Base-by-base conservation (phyloP, 2,797 vertebrate genomes). In the Neopelma chrysocephalum region DNA sequence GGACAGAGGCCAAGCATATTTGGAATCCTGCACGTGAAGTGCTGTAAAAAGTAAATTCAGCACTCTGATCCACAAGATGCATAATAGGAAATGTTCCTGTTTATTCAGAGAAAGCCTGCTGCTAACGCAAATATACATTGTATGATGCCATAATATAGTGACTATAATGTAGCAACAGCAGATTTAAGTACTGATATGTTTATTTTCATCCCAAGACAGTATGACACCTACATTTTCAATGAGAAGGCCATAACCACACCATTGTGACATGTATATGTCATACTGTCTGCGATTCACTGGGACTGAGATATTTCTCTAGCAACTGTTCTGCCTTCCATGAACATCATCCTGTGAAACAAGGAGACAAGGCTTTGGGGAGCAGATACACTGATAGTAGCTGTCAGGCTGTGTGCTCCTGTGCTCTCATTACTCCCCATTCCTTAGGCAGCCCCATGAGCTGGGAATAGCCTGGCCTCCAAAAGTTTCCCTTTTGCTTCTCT, bases 231-330 rank as follows among this genome's bases (percentile, higher is more conserved):
- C 2, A 5, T 50, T 75, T n/a, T 83, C 45, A 25, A 50, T 27
- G 61, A 71, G 31, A 64, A 64, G 36, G 32, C 38, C 12, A 20
- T 53, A 75, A 54, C 27, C 22, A 38, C 27, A 31, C 21, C 14
- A 2, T 11, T 23, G 53, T 70, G 82, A 53, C 45, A 18, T 0
- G 0, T 31, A 11, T 20, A 23, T 54, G 43, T 34, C 1, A 0
- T 22, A 22, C 42, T 87, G 2, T 29, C 68, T 47, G 40, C 0
- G 1, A 20, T 64, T 72, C 36, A 10, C 51, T 38, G 14, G 31
- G 25, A 60, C 20, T 27, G 18, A 53, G n/a, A 16, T n/a, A 25
- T 51, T 86, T 81, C 56, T 12, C 48, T 22, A 29, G 26, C 14
- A 78, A 36, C 25, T 13, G 10, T 36, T 82, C 50, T 83, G 29